Base-by-base conservation (phyloP, 2,888 invertebrate species). In the Stenoptilia bipunctidactyla region DNA sequence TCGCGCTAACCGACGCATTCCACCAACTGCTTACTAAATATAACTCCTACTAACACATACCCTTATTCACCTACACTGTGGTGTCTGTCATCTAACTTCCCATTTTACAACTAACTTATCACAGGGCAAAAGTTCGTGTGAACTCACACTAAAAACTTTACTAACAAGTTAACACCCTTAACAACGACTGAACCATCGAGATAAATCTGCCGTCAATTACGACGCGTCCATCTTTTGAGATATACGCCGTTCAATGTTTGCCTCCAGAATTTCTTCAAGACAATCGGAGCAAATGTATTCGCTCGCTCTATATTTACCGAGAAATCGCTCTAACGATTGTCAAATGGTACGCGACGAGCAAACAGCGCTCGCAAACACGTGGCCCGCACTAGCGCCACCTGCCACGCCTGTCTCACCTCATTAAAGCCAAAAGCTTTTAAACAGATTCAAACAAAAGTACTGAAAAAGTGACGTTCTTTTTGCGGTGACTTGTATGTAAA, bases 161-260 rank as follows among this genome's bases (percentile, higher is more conserved):
- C 76, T 76, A 76, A 79, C 77, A 75, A 76, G 66, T 72, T 75
- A 73, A 77, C 75, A 76, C 69, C 69, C 61, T 10, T 69, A 73
- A 79, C 73, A 74, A 80, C 75, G 82, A 80, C 80, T 79, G 80
- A 79, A 73, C 80, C 79, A 80, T 80, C 77, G 70, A 75, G 70
- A 73, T 74, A 72, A 75, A 77, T 75, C 67, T 71, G 67, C 66
- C 66, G 63, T 75, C 77, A 73, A 74, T 79, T 77, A 71, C 66
- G 69, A 76, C 71, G 74, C 76, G 75, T 75, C 70, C 74, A 72
- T 69, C 69, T 79, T 76, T 74, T 67, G 66, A 69, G 69, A 20
- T 72, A 30, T 9, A 14, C 60, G 66, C 61, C 63, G 64, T 74
- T 74, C 74, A 72, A 73, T 76, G 75, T 79, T 76, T 72, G 66